These are phyloP conservation scores for Alethe diademata DNA, from an alignment of 2,113 vertebrate species.

Conservation along the genomic window DNA sequence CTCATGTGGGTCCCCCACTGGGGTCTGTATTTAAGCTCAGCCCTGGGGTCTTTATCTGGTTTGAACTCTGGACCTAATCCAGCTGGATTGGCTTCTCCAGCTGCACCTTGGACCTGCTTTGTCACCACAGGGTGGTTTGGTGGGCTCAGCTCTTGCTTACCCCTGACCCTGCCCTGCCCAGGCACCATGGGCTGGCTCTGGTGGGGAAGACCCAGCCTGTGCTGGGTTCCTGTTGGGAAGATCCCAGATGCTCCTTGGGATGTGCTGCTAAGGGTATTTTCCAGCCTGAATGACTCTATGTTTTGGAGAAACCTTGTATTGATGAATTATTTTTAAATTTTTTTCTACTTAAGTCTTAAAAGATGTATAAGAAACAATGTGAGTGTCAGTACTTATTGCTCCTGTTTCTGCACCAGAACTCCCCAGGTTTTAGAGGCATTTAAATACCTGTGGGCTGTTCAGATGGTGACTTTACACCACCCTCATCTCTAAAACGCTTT, in stretches of 20 bases:
- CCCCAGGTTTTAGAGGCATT: not conserved
- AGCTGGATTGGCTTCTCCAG: fast-evolving
- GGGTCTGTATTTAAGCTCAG: not conserved
- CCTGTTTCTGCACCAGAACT: not conserved
- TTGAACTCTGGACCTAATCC: fast-evolving
- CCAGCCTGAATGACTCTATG: not conserved
- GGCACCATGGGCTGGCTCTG: not conserved
- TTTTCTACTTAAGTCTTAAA: fast-evolving
- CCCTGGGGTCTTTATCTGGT: fast-evolving
- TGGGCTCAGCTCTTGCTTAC: fast-evolving
- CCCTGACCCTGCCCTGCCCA: not conserved
- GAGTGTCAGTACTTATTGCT: not conserved
- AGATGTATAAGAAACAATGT: fast-evolving
- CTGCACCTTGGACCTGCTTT: fast-evolving
- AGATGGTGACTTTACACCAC: not conserved
- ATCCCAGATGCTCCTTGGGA: too few species aligned
- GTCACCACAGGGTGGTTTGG: fast-evolving
- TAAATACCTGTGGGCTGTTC: not conserved
- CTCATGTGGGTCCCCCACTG: not conserved
- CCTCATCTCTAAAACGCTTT: not conserved
- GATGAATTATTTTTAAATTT: not conserved
- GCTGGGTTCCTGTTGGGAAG: not conserved
- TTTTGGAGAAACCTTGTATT: not conserved
- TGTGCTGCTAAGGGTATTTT: not conserved
- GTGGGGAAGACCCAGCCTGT: not conserved